Conservation (phyloP, 2,797 vertebrate species). For the Clarias pachynema region DNA sequence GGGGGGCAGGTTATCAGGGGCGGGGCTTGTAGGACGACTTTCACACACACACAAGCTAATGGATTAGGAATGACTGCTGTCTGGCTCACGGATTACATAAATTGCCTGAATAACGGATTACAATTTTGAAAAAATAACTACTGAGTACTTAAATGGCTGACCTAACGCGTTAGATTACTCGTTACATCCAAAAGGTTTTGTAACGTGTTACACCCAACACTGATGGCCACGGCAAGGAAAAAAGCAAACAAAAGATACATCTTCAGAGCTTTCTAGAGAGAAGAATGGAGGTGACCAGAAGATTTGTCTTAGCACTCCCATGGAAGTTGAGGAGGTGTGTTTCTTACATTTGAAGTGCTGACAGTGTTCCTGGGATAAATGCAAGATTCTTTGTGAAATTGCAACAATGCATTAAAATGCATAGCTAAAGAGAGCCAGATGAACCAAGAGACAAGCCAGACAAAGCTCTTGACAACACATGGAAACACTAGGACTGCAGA, state of each 20-base stretch:
- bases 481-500: background rate
- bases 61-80: no score
- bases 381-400: background rate
- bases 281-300: background rate
- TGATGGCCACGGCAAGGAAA: background rate
- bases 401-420: background rate
- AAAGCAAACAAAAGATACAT: background rate
- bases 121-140: no score
- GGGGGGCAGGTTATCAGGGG: no score
- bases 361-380: background rate
- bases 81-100: no score
- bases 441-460: background rate
- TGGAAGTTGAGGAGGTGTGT: background rate
- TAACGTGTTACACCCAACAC: no score
- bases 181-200: no score
- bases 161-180: no score
- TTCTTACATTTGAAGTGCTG: background rate
- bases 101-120: no score
- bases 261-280: background rate
- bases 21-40: no score
- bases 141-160: no score
- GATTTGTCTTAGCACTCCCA: background rate
- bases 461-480: background rate
- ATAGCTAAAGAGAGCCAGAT: background rate
- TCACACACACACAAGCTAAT: no score